Conservation (phyloP, 1,140 invertebrate species). For the Caerostris darwini region DNA sequence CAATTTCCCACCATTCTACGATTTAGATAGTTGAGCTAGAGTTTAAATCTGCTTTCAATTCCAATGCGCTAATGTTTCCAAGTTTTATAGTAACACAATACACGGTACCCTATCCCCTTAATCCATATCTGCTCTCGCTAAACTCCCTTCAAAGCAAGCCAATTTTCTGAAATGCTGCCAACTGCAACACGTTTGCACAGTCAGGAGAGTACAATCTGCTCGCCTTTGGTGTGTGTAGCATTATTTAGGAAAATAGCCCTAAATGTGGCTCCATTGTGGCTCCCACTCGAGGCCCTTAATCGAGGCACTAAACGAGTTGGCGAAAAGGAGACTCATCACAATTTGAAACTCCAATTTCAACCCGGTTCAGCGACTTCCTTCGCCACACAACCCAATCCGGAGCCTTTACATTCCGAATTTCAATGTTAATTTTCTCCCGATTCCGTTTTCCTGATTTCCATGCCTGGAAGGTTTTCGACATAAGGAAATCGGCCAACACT, state of each 20-base stretch:
- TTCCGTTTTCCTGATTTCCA: slow-evolving; percentile 25
- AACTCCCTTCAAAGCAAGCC: not conserved
- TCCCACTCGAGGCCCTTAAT: not conserved
- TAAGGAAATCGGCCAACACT: slow-evolving; percentile 28
- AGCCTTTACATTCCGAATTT: not conserved
- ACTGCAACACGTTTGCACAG: slow-evolving; percentile 15
- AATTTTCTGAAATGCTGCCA: slow-evolving; percentile 29
- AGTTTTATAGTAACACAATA: not conserved
- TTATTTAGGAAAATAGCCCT: slow-evolving; percentile 14
- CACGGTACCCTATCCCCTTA: not conserved
- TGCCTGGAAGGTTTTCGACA: slow-evolving; percentile 24
- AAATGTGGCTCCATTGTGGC: not conserved
- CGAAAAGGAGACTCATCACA: not conserved
- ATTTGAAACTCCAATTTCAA: not conserved
- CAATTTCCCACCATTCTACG: too few species aligned
- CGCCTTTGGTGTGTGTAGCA: slow-evolving; percentile 36
- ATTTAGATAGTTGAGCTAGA: too few species aligned
- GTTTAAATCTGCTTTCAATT: too few species aligned
- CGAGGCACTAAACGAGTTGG: not conserved
- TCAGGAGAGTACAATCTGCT: not conserved
- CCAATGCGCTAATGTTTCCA: not conserved
- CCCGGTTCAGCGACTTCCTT: not conserved
- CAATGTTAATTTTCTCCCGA: slow-evolving; percentile 35
- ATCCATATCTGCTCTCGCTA: not conserved
- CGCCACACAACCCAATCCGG: not conserved